Conservation (phyloP, 1,140 invertebrate species). For the Plodia interpunctella region DNA sequence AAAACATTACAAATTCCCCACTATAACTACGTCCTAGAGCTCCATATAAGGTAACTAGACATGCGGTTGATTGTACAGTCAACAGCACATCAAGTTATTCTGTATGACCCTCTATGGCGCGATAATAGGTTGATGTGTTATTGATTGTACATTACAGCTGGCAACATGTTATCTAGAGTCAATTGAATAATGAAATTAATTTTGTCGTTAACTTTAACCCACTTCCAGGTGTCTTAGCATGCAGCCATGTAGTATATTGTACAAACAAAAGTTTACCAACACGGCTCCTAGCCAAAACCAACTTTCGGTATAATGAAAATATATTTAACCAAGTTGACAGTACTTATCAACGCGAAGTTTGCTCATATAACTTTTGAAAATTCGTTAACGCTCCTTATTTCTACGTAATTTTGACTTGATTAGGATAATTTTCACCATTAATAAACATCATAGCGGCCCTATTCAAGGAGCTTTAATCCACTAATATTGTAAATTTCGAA, state of each 20-base stretch:
- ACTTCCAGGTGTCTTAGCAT: conserved; percentile 9
- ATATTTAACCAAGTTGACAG: conserved; percentile 4
- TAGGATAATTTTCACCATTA: conserved; percentile 7
- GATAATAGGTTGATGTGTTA: too few relatives aligned
- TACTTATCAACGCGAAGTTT: conserved; percentile 4
- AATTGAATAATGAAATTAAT: not conserved
- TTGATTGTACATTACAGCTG: too few relatives aligned
- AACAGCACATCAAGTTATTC: too few relatives aligned
- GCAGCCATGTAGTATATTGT: not conserved
- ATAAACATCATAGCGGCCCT: conserved; percentile 1
- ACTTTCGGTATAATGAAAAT: conserved; percentile 4
- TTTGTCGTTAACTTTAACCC: not conserved
- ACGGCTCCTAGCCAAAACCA: conserved; percentile 19
- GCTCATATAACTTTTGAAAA: conserved; percentile 4
- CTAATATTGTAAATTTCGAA: not conserved
- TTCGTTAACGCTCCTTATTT: conserved; percentile 6
- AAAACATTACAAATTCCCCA: too few relatives aligned
- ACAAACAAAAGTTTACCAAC: conserved; percentile 1
- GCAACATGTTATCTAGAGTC: too few relatives aligned
- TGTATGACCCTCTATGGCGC: too few relatives aligned
- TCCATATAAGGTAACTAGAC: too few relatives aligned
- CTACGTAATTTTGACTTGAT: not conserved
- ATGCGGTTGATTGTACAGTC: too few relatives aligned
- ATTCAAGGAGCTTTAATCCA: not conserved
- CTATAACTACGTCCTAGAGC: too few relatives aligned